These are phyloP conservation scores for Silvanus unidentatus DNA, from an alignment of 2,888 invertebrate species.

Conservation along the genomic window DNA sequence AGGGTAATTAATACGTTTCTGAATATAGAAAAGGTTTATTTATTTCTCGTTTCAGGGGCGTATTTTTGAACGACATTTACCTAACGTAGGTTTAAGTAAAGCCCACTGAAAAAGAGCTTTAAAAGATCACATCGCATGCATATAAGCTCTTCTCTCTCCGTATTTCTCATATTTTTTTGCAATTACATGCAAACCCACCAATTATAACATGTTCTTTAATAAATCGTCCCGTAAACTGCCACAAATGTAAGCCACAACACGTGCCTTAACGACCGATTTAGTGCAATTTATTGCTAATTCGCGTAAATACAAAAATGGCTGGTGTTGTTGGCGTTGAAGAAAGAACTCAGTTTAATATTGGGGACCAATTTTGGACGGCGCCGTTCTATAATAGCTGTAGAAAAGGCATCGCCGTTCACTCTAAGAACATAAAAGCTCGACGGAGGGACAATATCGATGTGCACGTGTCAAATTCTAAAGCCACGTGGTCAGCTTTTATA, in stretches of 20 bases:
- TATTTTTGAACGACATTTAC: no score
- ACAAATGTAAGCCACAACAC: slow-evolving; percentile 42
- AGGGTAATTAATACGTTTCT: no score
- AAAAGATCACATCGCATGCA: no score
- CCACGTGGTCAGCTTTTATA: slow-evolving; percentile 41
- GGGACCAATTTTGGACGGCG: slow-evolving; percentile 30
- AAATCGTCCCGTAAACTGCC: slow-evolving; percentile 21
- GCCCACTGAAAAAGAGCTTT: no score
- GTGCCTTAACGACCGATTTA: slow-evolving; percentile 42
- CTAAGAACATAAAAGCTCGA: slow-evolving; percentile 38
- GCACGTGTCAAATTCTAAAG: slow-evolving; percentile 40
- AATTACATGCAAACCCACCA: neutral
- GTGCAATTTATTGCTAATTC: slow-evolving; percentile 46
- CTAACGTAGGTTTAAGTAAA: no score
- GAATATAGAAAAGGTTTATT: no score
- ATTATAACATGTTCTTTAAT: neutral
- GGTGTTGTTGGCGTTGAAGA: slow-evolving; percentile 12
- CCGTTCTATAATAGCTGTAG: slow-evolving; percentile 29
- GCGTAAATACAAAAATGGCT: slow-evolving; percentile 44
- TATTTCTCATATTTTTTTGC: no score
- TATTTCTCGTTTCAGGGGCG: no score
- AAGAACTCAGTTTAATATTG: slow-evolving; percentile 2
- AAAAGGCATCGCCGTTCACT: slow-evolving; percentile 15
- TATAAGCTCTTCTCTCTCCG: no score
- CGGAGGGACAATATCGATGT: slow-evolving; percentile 33